These are phyloP conservation scores for Mylabris sibirica DNA, from an alignment of 2,888 invertebrate species.

Conservation along the genomic window DNA sequence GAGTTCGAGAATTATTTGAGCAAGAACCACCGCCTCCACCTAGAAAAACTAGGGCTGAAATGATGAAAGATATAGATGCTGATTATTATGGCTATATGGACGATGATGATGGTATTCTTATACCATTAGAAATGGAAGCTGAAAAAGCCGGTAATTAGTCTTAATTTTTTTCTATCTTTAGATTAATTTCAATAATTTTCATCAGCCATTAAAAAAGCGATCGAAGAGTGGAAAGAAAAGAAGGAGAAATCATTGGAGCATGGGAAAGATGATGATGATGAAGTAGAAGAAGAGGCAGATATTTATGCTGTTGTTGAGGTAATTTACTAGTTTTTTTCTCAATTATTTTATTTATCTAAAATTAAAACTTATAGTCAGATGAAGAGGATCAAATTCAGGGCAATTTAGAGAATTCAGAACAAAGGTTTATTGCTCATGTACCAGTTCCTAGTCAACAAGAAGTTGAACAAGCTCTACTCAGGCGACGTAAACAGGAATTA, in stretches of 20 bases:
- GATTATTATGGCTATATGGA: conserved; percentile 99
- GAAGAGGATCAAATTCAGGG: conserved; percentile 53
- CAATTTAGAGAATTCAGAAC: conserved; percentile 57
- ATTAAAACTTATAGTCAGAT: conserved; percentile 49
- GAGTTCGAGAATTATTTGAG: conserved; percentile 96
- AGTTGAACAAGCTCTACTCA: conserved; percentile 89
- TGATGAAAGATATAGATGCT: conserved; percentile 98
- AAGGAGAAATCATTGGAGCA: conserved; percentile 66
- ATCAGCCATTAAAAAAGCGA: conserved; percentile 66
- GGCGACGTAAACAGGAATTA: conserved; percentile 90
- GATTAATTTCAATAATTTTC: conserved; percentile 14
- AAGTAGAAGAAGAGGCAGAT: conserved; percentile 75
- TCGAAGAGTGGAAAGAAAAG: conserved; percentile 77
- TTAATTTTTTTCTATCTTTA: conserved; percentile 8
- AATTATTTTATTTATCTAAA: neutral
- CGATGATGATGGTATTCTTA: conserved; percentile 95
- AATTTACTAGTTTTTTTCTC: conserved; percentile 18
- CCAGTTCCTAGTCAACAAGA: conserved; percentile 94
- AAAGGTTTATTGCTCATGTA: conserved; percentile 82
- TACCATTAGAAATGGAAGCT: conserved; percentile 84
- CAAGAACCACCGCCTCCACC: conserved; percentile 92
- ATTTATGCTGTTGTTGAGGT: conserved; percentile 72
- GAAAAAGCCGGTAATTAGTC: conserved; percentile 75
- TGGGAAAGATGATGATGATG: conserved; percentile 63
- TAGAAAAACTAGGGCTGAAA: conserved; percentile 90